Percentiles rank a stretch among this genome's conserved stretches.
Evolutionary conservation across 2,797 vertebrate genomes (phyloP).

Genomic region (Gobionotothen gibberifrons): DNA sequence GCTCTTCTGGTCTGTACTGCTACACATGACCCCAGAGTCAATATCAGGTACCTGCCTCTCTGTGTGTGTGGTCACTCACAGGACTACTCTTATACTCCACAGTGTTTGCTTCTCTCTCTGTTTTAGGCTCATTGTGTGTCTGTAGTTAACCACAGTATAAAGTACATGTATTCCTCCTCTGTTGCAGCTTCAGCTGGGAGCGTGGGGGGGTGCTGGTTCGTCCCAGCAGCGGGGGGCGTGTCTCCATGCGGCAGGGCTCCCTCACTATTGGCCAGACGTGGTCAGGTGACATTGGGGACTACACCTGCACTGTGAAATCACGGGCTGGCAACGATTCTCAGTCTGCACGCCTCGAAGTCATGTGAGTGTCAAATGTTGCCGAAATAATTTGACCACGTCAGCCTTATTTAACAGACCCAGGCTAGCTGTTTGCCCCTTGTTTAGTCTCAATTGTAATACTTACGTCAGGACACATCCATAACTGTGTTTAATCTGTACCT

Average conservation of each 20-base stretch:
- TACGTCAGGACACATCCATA: too few relatives aligned
- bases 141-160: background rate
- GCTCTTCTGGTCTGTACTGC: slow-evolving; percentile 89
- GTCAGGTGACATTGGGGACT: slow-evolving; percentile 97
- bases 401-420: background rate
- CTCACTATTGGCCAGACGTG: slow-evolving; percentile 96
- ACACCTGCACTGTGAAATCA: slow-evolving; percentile 92
- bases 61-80: background rate
- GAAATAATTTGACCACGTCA: slow-evolving; percentile 5
- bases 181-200: slow-evolving; percentile 91
- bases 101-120: background rate
- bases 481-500: too few relatives aligned
- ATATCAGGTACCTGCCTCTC: slow-evolving; percentile 82
- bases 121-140: background rate
- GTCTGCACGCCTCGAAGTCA: slow-evolving; percentile 92
- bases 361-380: slow-evolving; percentile 85
- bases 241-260: slow-evolving; percentile 88
- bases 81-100: background rate
- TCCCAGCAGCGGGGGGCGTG: slow-evolving; percentile 86
- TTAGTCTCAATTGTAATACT: too few relatives aligned
- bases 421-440: background rate
- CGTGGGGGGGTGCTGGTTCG: slow-evolving; percentile 84
- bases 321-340: slow-evolving; percentile 91
- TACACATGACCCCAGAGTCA: slow-evolving; percentile 89
- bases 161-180: background rate